Evolutionary conservation across 2,888 invertebrate genomes (phyloP), one percentile per base, ranked within the genome.

Genomic region (Nephrotoma flavescens): DNA sequence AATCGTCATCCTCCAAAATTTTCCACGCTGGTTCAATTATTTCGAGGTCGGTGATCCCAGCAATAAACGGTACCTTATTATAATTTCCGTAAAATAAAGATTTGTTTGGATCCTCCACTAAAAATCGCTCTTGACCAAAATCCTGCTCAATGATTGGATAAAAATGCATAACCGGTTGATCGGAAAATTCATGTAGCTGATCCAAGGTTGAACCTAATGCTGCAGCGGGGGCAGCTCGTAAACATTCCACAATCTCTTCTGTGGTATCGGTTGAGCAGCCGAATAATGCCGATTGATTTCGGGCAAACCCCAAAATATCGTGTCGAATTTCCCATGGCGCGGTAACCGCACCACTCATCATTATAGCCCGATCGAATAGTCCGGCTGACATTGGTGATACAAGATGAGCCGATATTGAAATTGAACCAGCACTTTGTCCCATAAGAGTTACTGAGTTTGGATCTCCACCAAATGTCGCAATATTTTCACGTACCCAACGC

Each of bases 281-380:
- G 0, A 95, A 89, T 0, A 94, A 88, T 2, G 91, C 90, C 0
- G 95, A 95, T 89, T 95, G 95, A 88, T 93, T 93, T 86, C 92
- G 91, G 0, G 94, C 94, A 47, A 94, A 89, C 71, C 92, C 89
- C 9, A 93, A 89, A 88, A 94, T 94, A 87, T 94, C 89, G 0
- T 90, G 88, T 0, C 92, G 92, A 3, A 94, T 91, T 0, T 92
- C 91, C 88, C 91, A 91, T 42, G 93, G 93, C 0, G 91, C 91
- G 0, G 93, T 91, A 0, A 93, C 92, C 0, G 95, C 93, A 0
- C 93, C 95, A 88, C 95, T 95, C 93, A 95, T 94, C 1, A 94
- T 93, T 42, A 95, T 94, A 0, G 92, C 95, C 86, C 93, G 93
- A 89, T 96, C 95, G 90, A 96, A 96, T 0, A 96, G 91, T 83